Evolutionary conservation across 2,888 invertebrate genomes (phyloP).

Genomic region (Polylopha cassiicola): DNA sequence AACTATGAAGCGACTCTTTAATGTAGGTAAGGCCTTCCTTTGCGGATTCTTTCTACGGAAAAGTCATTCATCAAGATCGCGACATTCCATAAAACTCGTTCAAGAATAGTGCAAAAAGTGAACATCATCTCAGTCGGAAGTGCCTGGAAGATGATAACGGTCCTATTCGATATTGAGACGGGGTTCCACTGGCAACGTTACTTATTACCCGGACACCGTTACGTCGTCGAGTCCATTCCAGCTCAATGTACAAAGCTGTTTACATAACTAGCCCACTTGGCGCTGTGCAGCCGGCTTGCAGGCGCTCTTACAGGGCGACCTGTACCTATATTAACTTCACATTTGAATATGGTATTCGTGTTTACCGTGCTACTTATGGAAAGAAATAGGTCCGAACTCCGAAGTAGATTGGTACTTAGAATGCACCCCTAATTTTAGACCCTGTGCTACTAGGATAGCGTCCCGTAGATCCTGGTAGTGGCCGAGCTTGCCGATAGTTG

Average conservation of each 20-base stretch:
- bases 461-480: neutral
- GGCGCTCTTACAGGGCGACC: too few species aligned
- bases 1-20: too few species aligned
- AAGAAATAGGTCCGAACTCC: too few species aligned
- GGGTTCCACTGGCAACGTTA: constrained; percentile 45
- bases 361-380: too few species aligned
- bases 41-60: too few species aligned
- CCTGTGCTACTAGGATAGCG: neutral
- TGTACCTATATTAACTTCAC: too few species aligned
- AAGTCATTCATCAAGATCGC: constrained; percentile 4
- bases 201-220: constrained; percentile 45
- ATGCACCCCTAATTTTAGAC: too few species aligned
- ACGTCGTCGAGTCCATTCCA: constrained; percentile 31
- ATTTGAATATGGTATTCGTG: too few species aligned
- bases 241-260: constrained; percentile 12
- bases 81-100: constrained; percentile 14
- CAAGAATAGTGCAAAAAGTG: constrained; percentile 14
- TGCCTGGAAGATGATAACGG: constrained; percentile 57
- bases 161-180: constrained; percentile 40
- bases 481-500: constrained; percentile 12
- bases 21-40: too few species aligned
- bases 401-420: too few species aligned
- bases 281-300: too few species aligned
- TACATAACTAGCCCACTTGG: neutral
- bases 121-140: constrained; percentile 44